Base-by-base conservation (phyloP, 2,797 vertebrate genomes). In the Amblyraja radiata region DNA sequence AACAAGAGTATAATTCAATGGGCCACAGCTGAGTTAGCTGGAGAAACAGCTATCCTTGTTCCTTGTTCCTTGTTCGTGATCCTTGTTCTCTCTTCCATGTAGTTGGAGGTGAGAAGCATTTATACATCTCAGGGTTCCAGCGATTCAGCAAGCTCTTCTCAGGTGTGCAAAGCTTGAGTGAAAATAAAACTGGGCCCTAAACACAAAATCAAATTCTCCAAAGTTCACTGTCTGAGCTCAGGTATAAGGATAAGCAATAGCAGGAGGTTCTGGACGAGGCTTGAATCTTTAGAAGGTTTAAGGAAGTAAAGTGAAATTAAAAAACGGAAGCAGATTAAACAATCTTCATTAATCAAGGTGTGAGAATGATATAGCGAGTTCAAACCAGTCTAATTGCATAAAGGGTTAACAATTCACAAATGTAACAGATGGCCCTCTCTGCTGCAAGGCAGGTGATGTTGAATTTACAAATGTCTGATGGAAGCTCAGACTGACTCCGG, bases 391-490 rank as follows among this genome's bases (percentile, higher is more conserved):
- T 46, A 83, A 58, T 58, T 61, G 81, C 54, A 28, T 28, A 84
- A 61, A 84, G 81, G 18, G 46, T 80, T 39, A 80, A 80, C 36
- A 21, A 21, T 80, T 46, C 78, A 80, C 23, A 54, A 81, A 21
- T 81, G 46, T 81, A 81, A 54, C 79, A 81, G 39, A 81, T 81
- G 80, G 80, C 18, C 36, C 39, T 80, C 78, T 80, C 78, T 21
- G 16, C 36, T 39, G 36, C 7, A 39, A 81, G 46, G 23, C 39
- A 54, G 21, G 54, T 25, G 39, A 81, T 58, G 18, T 4, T 54
- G 39, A 23, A 81, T 81, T 86, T 63, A 32, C 1, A 6, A 86
- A 63, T 86, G 58, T 32, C 61, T 86, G 83, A 32, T 63, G 83
- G 28, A 84, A n/a, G 1, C 58, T 7, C 6, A 46, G 58, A 25